A percentile compares a stretch with the other conserved stretches of the same genome.
Conservation (phyloP, 1,140 invertebrate genomes). For the Oreohelix idahoensis region DNA sequence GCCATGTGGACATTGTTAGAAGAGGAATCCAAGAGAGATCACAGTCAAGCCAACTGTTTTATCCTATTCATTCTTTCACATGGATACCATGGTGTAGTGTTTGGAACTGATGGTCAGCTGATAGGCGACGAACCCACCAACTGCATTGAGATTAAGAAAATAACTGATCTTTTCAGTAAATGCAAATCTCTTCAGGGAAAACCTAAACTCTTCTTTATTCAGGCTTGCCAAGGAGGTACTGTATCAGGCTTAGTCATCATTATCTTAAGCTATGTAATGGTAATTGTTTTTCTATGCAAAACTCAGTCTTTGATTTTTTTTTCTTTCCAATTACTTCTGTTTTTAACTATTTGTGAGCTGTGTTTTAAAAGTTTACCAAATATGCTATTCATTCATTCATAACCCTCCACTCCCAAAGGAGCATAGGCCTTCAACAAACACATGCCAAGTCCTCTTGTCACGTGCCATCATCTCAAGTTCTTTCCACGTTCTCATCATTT, state of each 20-base stretch:
- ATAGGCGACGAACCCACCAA: constrained; percentile 25
- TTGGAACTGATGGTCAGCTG: constrained; percentile 57
- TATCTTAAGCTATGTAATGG: neutral
- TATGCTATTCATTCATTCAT: too few species aligned
- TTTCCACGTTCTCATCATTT: too few species aligned
- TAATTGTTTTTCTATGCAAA: too few species aligned
- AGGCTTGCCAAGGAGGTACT: constrained; percentile 71
- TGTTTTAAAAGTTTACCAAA: too few species aligned
- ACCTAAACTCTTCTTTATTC: constrained; percentile 72
- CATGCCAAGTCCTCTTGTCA: too few species aligned
- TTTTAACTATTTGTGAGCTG: too few species aligned
- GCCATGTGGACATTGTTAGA: constrained; percentile 11
- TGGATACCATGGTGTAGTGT: constrained; percentile 58
- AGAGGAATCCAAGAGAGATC: constrained; percentile 5
- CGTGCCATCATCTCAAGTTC: too few species aligned
- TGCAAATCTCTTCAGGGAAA: constrained; percentile 57
- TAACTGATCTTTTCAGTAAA: constrained; percentile 57
- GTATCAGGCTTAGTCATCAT: constrained; percentile 37
- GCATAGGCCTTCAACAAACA: too few species aligned
- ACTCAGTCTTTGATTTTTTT: too few species aligned
- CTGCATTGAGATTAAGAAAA: constrained; percentile 59
- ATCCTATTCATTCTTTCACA: constrained; percentile 65
- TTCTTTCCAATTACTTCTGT: too few species aligned
- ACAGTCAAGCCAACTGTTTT: constrained; percentile 56
- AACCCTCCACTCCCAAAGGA: too few species aligned